phyloP scores from a whole-genome alignment of 1,140 invertebrate genomes.

The Nomia melanderi region DNA sequence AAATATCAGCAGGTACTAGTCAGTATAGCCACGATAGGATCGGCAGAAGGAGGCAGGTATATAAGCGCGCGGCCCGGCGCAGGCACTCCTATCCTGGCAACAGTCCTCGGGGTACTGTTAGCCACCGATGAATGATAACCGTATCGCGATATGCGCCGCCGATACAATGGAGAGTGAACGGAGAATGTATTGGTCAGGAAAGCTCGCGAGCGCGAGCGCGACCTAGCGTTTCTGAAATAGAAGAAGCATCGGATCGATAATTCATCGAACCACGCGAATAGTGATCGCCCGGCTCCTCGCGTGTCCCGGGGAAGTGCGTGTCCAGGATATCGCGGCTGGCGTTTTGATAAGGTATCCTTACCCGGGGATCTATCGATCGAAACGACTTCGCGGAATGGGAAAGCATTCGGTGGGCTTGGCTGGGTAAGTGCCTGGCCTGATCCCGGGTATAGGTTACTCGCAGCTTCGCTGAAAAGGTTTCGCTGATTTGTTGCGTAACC shows the following conservation, averaged over 20 bases:
- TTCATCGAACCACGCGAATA: slow-evolving; percentile 32
- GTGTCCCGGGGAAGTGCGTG: background rate
- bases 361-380: background rate
- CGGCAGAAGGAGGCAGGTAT: slow-evolving; percentile 69
- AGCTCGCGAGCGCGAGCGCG: background rate
- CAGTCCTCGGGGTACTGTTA: slow-evolving; percentile 73
- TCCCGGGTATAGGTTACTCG: background rate
- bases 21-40: slow-evolving; percentile 74
- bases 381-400: background rate
- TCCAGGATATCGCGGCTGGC: background rate
- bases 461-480: too few relatives aligned
- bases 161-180: slow-evolving; percentile 72
- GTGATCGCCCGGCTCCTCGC: background rate
- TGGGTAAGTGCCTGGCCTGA: background rate
- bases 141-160: slow-evolving; percentile 73
- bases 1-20: slow-evolving; percentile 80
- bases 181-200: slow-evolving; percentile 55
- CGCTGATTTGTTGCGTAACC: too few relatives aligned
- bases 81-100: slow-evolving; percentile 37
- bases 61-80: slow-evolving; percentile 61
- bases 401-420: background rate
- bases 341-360: background rate
- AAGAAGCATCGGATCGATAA: slow-evolving; percentile 57
- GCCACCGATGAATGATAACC: slow-evolving; percentile 77
- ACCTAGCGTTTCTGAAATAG: slow-evolving; percentile 47